Percentiles rank a stretch among this genome's conserved stretches.
These are phyloP conservation scores for Lacanobia wlatinum DNA, from an alignment of 2,888 invertebrate species.

Conservation along the genomic window DNA sequence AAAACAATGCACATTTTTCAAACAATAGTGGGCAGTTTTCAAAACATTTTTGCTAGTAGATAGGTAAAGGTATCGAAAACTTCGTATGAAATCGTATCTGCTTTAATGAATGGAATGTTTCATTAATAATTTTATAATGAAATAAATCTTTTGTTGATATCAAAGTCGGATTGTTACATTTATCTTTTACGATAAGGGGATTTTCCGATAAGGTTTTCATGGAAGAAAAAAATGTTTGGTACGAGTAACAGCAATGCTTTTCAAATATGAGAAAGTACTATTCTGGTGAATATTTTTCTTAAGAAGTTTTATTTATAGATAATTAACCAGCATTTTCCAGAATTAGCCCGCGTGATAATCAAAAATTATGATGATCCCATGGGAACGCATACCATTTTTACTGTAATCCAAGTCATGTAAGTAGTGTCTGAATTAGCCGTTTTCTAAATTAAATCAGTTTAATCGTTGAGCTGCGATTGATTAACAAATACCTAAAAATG, in stretches of 20 bases:
- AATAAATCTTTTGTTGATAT: slow-evolving; percentile 31
- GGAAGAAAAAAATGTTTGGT: background rate
- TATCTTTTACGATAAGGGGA: slow-evolving; percentile 14
- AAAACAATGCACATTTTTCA: slow-evolving; percentile 2
- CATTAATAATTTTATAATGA: slow-evolving; percentile 40
- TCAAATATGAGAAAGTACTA: background rate
- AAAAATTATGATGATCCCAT: no score
- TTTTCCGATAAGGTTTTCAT: slow-evolving; percentile 8
- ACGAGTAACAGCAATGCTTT: background rate
- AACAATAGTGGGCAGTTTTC: slow-evolving; percentile 13
- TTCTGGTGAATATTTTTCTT: background rate
- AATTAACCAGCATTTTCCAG: no score
- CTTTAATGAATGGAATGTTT: slow-evolving; percentile 38
- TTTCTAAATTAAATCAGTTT: no score
- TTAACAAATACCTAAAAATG: background rate
- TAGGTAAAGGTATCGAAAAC: slow-evolving; percentile 12
- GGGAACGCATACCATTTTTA: no score
- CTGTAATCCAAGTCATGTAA: no score
- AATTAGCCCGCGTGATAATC: no score
- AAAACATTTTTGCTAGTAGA: background rate
- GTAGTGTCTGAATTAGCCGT: no score
- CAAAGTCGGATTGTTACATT: slow-evolving; percentile 27
- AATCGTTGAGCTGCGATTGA: background rate
- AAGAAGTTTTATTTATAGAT: background rate
- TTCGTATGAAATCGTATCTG: background rate